These are phyloP conservation scores for Uromys caudimaculatus DNA, from an alignment of 2,797 vertebrate species.

Conservation along the genomic window DNA sequence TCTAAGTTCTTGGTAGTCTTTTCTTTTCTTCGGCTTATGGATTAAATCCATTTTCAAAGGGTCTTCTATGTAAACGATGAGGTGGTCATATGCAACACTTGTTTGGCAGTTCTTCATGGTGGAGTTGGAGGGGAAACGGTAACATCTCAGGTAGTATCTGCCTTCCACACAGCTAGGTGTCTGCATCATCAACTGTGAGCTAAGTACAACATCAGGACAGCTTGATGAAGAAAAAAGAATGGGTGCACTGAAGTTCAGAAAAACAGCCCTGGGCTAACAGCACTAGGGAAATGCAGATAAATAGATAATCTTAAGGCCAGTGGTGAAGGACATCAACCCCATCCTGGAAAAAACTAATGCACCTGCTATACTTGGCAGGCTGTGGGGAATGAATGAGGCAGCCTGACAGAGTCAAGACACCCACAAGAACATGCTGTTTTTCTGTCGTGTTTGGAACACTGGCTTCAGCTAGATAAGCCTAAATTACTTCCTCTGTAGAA, in stretches of 20 bases:
- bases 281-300: conserved; percentile 11
- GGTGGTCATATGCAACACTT: not conserved
- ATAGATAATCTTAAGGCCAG: not conserved
- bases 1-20: not conserved
- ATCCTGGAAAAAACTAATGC: not conserved
- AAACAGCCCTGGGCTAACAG: not conserved
- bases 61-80: not conserved
- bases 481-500: not conserved
- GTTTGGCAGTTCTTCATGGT: not conserved
- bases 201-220: not conserved
- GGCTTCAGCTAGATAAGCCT: not conserved
- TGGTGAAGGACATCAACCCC: not conserved
- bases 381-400: not conserved
- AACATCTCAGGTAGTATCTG: not conserved
- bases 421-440: conserved; percentile 14
- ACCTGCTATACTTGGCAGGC: conserved; percentile 30
- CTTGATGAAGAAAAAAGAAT: not conserved
- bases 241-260: not conserved
- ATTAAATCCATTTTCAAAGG: not conserved
- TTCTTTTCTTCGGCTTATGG: not conserved
- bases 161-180: not conserved
- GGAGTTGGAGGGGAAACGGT: not conserved
- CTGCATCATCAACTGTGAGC: not conserved
- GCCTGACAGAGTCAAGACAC: conserved; percentile 18
- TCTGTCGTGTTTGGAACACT: not conserved